Percentiles rank a stretch among this genome's conserved stretches.
Evolutionary conservation across 2,888 invertebrate genomes (phyloP).

Genomic region (Boloria euphrosyne): DNA sequence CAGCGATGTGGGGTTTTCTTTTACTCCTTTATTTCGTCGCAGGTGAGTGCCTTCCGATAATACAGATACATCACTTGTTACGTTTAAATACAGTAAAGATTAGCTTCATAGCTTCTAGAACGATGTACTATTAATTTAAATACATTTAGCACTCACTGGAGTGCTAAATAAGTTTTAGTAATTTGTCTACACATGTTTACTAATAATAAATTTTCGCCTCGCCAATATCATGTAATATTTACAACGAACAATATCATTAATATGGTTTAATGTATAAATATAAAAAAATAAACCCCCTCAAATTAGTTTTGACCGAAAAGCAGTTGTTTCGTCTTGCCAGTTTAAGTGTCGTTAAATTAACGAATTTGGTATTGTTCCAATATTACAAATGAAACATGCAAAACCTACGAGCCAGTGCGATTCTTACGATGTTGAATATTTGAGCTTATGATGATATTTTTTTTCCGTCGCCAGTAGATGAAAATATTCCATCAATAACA

Average conservation of each 20-base stretch:
- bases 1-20: conserved; percentile 53
- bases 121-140: no score
- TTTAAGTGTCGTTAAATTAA: conserved; percentile 36
- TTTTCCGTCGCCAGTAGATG: no score
- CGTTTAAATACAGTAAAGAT: neutral
- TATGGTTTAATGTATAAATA: no score
- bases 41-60: conserved; percentile 51
- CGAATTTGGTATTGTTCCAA: conserved; percentile 39
- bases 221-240: no score
- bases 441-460: neutral
- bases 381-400: conserved; percentile 22
- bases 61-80: neutral
- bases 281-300: no score
- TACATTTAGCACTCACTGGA: no score
- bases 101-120: no score
- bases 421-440: neutral
- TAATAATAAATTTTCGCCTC: no score
- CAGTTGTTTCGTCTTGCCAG: conserved; percentile 28
- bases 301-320: conserved; percentile 23
- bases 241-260: no score
- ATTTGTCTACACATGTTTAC: no score
- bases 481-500: no score
- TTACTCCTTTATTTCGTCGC: conserved; percentile 60
- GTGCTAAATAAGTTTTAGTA: no score
- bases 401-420: conserved; percentile 1